A percentile compares a stretch with the other conserved stretches of the same genome.
Evolutionary conservation across 2,113 vertebrate genomes (phyloP).

Genomic region (Lepidiolamprologus cunningtoni): DNA sequence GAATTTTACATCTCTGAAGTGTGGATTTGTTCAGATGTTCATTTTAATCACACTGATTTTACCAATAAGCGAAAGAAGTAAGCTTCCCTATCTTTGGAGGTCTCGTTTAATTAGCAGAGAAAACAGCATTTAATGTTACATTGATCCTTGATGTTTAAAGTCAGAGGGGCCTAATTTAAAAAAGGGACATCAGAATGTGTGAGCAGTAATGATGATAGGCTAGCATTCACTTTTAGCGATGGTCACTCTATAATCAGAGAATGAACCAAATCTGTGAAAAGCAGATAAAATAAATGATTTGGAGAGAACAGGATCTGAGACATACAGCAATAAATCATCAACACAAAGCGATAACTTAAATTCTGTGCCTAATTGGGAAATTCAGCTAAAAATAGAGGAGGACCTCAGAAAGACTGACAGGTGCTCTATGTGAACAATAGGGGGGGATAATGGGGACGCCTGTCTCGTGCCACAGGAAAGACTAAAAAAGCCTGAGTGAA

Average conservation of each 20-base stretch:
- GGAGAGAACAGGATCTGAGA: neutral
- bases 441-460: neutral
- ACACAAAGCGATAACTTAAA: neutral
- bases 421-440: neutral
- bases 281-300: neutral
- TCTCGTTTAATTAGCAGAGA: neutral
- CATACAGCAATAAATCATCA: neutral
- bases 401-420: neutral
- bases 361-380: neutral
- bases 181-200: neutral
- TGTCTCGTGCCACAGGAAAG: neutral
- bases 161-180: neutral
- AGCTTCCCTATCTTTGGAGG: neutral
- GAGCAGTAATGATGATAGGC: neutral
- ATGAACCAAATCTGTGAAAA: neutral
- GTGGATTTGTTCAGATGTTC: neutral
- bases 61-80: neutral
- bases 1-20: neutral
- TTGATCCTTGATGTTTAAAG: neutral
- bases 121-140: neutral
- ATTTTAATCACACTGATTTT: neutral
- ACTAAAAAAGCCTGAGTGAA: neutral
- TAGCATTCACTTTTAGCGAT: neutral
- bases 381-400: neutral
- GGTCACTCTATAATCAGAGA: neutral